A percentile compares a stretch with the other conserved stretches of the same genome.
phyloP scores from a whole-genome alignment of 2,888 invertebrate species.

The Plebejus argus region DNA sequence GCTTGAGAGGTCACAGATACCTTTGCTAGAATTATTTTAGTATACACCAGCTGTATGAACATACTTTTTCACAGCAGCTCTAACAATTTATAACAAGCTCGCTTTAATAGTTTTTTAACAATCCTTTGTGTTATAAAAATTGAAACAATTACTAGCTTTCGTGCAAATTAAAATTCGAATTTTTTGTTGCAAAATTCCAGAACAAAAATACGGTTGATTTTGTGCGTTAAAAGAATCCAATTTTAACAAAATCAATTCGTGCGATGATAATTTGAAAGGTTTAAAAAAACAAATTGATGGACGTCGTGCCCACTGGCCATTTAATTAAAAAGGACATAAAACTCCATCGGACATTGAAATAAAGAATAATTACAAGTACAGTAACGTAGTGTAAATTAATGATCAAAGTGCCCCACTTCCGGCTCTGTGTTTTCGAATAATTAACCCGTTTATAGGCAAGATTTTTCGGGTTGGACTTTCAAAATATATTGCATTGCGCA shows the following conservation, averaged over 20 bases:
- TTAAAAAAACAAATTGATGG: conserved; percentile 38
- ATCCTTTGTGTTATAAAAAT: conserved; percentile 1
- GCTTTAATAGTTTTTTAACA: neutral
- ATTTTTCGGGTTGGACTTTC: neutral
- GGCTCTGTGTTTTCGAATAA: neutral
- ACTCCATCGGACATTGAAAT: conserved; percentile 43
- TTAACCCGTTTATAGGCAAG: neutral
- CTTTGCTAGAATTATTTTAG: neutral
- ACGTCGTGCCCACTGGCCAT: conserved; percentile 31
- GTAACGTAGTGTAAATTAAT: neutral
- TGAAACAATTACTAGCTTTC: neutral
- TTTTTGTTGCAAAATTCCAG: neutral
- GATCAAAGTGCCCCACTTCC: neutral
- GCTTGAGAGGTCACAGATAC: neutral
- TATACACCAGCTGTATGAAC: too few species aligned
- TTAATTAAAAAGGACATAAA: conserved; percentile 43
- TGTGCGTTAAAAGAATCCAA: conserved; percentile 20
- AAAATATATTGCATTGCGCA: neutral
- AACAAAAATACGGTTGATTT: neutral
- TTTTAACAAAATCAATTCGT: conserved; percentile 24
- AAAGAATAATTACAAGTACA: conserved; percentile 41
- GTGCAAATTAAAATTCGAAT: neutral
- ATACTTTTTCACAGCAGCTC: too few species aligned
- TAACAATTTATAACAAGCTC: neutral
- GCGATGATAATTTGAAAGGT: conserved; percentile 23